Evolutionary conservation across 2,113 vertebrate species (phyloP).

Genomic region (Tor tambroides): DNA sequence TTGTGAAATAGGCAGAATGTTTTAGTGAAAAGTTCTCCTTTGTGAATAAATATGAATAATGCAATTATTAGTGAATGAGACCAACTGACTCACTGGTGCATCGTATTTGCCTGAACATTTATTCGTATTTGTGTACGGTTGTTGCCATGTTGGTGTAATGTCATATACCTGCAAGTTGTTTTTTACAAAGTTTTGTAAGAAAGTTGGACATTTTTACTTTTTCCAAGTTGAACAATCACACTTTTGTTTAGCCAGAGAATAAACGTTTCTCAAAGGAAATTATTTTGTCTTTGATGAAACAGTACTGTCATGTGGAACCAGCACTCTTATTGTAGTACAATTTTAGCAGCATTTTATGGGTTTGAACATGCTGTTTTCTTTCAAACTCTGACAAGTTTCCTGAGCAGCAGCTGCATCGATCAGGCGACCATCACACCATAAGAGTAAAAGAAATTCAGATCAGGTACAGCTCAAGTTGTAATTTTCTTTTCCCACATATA

Average conservation of each 20-base stretch:
- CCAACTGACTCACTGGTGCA: too few species aligned
- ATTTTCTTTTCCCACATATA: not conserved
- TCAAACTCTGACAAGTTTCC: not conserved
- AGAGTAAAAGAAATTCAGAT: not conserved
- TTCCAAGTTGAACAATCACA: not conserved
- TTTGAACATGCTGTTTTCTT: conserved; percentile 13
- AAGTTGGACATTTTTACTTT: not conserved
- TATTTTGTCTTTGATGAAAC: not conserved
- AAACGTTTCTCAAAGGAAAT: not conserved
- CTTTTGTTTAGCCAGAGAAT: not conserved
- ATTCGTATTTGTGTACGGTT: not conserved
- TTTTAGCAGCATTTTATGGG: not conserved
- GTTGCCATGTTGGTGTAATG: too few species aligned
- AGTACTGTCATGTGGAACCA: not conserved
- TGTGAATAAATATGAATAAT: too few species aligned
- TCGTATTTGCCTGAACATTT: too few species aligned
- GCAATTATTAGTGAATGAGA: too few species aligned
- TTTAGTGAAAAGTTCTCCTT: too few species aligned
- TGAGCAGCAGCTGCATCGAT: not conserved
- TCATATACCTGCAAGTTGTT: not conserved
- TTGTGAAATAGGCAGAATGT: not conserved
- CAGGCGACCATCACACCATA: not conserved
- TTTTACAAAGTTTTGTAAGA: not conserved
- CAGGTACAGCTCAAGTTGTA: not conserved
- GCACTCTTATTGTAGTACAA: not conserved